Evolutionary conservation across 1,140 invertebrate genomes (phyloP), one percentile per base, ranked within the genome.

Genomic region (Drosophila triauraria): DNA sequence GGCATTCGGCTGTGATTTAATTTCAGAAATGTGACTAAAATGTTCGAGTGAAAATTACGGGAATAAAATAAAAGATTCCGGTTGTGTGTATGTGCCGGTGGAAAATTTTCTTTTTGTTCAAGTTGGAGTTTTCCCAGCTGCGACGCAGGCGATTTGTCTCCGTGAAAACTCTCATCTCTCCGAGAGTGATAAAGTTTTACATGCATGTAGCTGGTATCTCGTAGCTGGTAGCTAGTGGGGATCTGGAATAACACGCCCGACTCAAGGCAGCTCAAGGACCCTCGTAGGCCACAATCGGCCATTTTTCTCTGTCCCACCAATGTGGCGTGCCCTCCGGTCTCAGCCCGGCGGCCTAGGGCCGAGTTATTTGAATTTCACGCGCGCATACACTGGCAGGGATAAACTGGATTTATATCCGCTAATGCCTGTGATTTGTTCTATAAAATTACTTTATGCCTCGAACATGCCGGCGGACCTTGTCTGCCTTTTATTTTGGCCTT

Each of bases 391-490:
- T 84, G 75, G 84, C 85, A 90, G 72, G 84, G 84, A 87, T 87
- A 90, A 90, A 85, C 85, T 74, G 85, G 85, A 90, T 90, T 90
- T 90, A 90, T 90, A 76, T 76, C 81, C 82, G 87, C 86, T 90
- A 90, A 90, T 85, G 85, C 85, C 86, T 69, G 85, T 91, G 85
- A 90, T 90, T 90, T 90, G 85, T 90, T 90, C 85, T 90, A 90
- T 90, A 90, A 90, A 90, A 90, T 90, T 90, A 90, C 85, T 90
- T 90, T 90, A 90, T 90, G 86, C 85, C 86, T 50, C 54, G 63
- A 70, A 90, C 78, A 80, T 83, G 81, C 80, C 75, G 62, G 70
- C 70, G 61, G 69, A 75, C 65, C 60, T 56, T 68, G 46, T 46
- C 60, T 58, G 47, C 40, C 54, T 70, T 51, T 46, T 68, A 30